Base-by-base conservation (phyloP, 2,113 vertebrate species). In the Trichomycterus rosablanca region DNA sequence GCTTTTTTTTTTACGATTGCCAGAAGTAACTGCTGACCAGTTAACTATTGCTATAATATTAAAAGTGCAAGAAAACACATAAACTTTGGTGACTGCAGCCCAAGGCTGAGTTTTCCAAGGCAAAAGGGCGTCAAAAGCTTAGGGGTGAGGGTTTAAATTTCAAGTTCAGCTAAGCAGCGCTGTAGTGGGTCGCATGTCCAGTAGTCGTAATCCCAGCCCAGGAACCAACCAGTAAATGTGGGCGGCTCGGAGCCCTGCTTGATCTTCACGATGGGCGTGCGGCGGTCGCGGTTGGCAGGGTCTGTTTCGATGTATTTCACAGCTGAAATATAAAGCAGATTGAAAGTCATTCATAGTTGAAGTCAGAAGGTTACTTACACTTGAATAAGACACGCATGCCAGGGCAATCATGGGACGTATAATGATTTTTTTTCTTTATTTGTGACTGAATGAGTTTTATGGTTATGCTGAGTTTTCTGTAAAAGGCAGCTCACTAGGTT, bases 161-260 rank as follows among this genome's bases (percentile, higher is more conserved):
- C 79, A 76, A 99, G 87, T 1, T 94, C 90, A 3, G 92, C 94
- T 84, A 97, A 82, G 7, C 88, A 92, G 7, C 93, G 81, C 67
- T 97, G 83, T 73, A 98, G 75, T 0, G 94, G 95, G 66, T 97
- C 93, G 4, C 83, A 81, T 57, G 83, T 76, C 96, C 96, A 99
- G 85, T 96, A 98, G 57, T 87, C 88, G 0, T 93, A 73, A 0
- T 97, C 94, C 96, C 96, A 99, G 74, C 92, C 94, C 56, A 98
- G 86, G 89, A 99, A 98, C 96, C 96, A 99, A 70, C 96, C 96
- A 0, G 89, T 90, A 71, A 99, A 99, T 7, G 96, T 97, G 1
- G 95, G 94, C 0, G 94, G 96, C 78, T 99, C 96, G 0, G 83
- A 90, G 24, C 89, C 83, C 73, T 99, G 96, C 52, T 92, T 93